Percentiles rank a stretch among this genome's conserved stretches.
Conservation (phyloP, 2,113 vertebrate genomes). For the Opisthocomus hoazin region DNA sequence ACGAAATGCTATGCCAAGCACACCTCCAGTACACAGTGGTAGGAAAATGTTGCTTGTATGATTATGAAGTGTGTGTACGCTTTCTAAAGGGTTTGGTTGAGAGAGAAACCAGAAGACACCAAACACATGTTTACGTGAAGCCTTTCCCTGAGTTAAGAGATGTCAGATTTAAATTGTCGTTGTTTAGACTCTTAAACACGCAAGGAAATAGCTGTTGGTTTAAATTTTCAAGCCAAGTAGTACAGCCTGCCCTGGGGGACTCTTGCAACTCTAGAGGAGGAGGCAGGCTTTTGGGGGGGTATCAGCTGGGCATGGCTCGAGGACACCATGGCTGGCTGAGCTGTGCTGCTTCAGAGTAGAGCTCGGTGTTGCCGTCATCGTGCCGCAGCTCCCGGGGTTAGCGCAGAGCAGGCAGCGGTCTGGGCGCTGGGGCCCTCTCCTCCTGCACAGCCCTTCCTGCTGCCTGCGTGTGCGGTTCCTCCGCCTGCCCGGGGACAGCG, state of each 20-base stretch:
- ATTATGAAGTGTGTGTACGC: not conserved
- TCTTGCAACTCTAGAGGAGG: not conserved
- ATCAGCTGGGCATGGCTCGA: rapidly evolving
- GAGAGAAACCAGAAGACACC: constrained; percentile 22
- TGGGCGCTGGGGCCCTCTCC: not conserved
- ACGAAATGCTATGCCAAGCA: not conserved
- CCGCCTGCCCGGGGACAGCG: not conserved
- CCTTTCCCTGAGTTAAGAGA: not conserved
- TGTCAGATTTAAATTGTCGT: not conserved
- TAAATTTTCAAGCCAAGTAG: not conserved
- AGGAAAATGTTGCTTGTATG: constrained; percentile 4
- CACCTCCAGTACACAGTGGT: not conserved
- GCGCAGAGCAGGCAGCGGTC: not conserved
- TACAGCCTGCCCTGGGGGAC: not conserved
- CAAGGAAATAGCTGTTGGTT: not conserved
- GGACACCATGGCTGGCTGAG: not conserved
- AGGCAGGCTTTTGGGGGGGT: not conserved
- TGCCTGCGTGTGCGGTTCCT: not conserved
- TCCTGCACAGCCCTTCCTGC: not conserved
- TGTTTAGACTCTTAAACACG: not conserved
- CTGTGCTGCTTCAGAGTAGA: not conserved
- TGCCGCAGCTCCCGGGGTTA: not conserved
- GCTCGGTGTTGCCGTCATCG: rapidly evolving
- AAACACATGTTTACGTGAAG: not conserved
- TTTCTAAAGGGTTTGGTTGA: constrained; percentile 10